These are phyloP conservation scores for Glaucomys volans DNA, from an alignment of 2,113 vertebrate species.

Conservation along the genomic window DNA sequence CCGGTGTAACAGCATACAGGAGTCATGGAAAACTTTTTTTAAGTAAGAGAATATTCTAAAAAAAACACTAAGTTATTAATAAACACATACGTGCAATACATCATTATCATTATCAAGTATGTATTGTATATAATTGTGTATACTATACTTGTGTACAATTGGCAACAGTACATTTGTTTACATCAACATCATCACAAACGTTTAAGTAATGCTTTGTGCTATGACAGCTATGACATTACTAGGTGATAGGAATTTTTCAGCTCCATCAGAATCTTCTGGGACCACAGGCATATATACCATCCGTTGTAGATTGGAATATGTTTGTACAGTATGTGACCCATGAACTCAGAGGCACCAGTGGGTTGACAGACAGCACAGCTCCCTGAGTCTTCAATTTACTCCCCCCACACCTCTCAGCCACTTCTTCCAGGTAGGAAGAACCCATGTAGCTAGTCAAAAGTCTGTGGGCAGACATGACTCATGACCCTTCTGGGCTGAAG, in stretches of 20 bases:
- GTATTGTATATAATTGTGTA: not conserved
- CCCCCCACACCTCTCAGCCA: not conserved
- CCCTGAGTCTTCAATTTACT: not conserved
- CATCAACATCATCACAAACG: not conserved
- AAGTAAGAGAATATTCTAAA: not conserved
- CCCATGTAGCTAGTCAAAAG: too few species aligned
- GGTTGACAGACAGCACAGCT: not conserved
- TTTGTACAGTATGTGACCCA: not conserved
- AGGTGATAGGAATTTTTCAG: not conserved
- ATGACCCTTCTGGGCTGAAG: not conserved
- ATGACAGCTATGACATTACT: not conserved
- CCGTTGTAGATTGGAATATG: too few species aligned
- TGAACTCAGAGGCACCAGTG: rapidly evolving
- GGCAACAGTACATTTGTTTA: not conserved
- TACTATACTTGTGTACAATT: not conserved
- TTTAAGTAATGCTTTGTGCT: not conserved
- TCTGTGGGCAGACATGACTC: not conserved
- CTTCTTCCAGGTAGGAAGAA: not conserved
- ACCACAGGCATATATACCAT: not conserved
- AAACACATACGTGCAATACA: not conserved
- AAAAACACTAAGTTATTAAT: not conserved
- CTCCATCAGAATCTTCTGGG: not conserved
- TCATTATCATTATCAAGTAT: not conserved
- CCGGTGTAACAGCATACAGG: not conserved
- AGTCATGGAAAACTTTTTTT: not conserved